Percentiles rank a stretch among this genome's conserved stretches.
phyloP scores from a whole-genome alignment of 1,140 invertebrate species.

The Drosophila arizonae region DNA sequence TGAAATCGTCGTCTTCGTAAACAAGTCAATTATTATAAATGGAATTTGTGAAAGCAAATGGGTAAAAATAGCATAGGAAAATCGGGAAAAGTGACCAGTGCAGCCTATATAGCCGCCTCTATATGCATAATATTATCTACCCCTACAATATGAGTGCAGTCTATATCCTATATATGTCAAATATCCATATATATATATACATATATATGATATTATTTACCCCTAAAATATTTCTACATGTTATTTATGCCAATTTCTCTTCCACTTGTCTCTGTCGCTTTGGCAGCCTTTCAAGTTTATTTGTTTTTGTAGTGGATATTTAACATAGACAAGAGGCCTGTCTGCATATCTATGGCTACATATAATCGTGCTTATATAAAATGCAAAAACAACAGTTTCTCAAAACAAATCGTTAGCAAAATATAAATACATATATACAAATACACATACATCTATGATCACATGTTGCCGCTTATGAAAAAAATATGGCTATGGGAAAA shows the following conservation, averaged over 20 bases:
- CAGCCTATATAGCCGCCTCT: too few species aligned
- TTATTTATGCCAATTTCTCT: neutral
- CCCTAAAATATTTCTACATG: conserved; percentile 1
- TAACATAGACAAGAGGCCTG: conserved; percentile 21
- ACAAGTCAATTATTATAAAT: conserved; percentile 56
- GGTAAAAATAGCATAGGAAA: conserved; percentile 19
- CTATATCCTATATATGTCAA: neutral
- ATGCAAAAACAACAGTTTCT: neutral
- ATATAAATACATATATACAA: neutral
- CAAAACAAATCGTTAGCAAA: conserved; percentile 1
- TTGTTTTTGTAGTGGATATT: conserved; percentile 11
- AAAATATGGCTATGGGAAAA: too few species aligned
- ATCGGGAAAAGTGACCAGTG: conserved; percentile 13
- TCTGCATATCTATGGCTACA: conserved; percentile 4
- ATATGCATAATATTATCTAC: neutral
- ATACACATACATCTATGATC: neutral
- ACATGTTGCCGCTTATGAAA: too few species aligned
- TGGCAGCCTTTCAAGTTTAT: conserved; percentile 37
- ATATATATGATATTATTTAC: conserved; percentile 5
- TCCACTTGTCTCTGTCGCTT: neutral
- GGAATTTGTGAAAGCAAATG: conserved; percentile 35
- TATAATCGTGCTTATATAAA: neutral
- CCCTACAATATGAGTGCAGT: conserved; percentile 1
- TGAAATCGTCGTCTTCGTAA: conserved; percentile 37
- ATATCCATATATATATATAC: neutral